phyloP scores from a whole-genome alignment of 2,113 vertebrate genomes.

The Rhadina sibilatrix region DNA sequence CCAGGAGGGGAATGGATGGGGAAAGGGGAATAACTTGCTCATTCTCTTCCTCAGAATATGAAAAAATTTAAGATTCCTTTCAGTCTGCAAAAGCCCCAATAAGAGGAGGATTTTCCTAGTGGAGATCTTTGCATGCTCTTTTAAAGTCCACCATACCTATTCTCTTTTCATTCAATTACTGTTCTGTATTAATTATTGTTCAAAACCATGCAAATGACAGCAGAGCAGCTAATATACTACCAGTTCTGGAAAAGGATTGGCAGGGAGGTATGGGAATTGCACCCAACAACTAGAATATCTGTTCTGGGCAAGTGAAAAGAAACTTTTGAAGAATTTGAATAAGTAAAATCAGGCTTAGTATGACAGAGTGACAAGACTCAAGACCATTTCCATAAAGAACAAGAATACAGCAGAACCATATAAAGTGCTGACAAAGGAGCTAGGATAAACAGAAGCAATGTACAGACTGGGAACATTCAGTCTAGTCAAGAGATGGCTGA shows the following conservation, averaged over 20 bases:
- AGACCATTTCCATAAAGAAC: neutral
- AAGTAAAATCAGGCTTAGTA: neutral
- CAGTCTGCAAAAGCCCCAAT: neutral
- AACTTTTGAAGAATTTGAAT: neutral
- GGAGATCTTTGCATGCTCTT: neutral
- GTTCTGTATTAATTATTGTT: neutral
- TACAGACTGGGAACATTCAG: neutral
- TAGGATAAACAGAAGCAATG: neutral
- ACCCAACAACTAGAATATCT: neutral
- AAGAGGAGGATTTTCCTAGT: neutral
- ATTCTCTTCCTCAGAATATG: neutral
- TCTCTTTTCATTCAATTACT: neutral
- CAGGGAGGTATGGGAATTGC: neutral
- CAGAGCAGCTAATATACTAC: neutral
- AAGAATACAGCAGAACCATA: neutral
- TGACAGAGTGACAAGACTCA: neutral
- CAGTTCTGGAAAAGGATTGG: neutral
- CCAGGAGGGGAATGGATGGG: neutral
- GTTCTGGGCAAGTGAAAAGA: neutral
- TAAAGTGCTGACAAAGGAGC: neutral
- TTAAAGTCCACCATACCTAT: neutral
- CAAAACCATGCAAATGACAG: neutral
- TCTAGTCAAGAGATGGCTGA: neutral
- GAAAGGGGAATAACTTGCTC: neutral
- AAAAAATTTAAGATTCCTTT: neutral